These are phyloP conservation scores for Phrixothrix hirtus DNA, from an alignment of 2,888 invertebrate genomes.

Conservation along the genomic window DNA sequence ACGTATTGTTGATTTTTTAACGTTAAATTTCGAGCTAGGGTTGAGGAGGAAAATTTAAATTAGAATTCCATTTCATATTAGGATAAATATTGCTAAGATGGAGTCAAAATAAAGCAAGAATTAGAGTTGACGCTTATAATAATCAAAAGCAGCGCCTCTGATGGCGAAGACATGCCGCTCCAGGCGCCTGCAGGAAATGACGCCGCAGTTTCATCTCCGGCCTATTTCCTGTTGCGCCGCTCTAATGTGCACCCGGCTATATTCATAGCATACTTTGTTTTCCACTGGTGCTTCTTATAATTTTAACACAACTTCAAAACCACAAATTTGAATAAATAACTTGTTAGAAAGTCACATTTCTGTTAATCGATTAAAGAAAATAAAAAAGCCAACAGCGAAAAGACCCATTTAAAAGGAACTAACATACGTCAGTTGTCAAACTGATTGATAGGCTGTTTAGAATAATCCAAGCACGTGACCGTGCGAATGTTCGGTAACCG, in stretches of 20 bases:
- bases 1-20: too few relatives aligned
- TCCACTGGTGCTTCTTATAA: conserved; percentile 44
- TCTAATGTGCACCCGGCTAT: conserved; percentile 54
- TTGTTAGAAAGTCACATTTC: neutral
- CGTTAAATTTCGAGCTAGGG: too few relatives aligned
- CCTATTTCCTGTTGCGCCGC: conserved; percentile 56
- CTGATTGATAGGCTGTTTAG: conserved; percentile 44
- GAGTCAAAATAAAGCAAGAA: conserved; percentile 21
- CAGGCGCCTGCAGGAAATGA: conserved; percentile 51
- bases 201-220: conserved; percentile 60
- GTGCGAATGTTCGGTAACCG: conserved; percentile 35
- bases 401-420: neutral
- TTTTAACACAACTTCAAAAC: conserved; percentile 36
- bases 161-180: conserved; percentile 33
- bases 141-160: conserved; percentile 28
- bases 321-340: conserved; percentile 24
- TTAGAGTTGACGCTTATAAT: conserved; percentile 23
- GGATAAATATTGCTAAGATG: conserved; percentile 1
- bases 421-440: conserved; percentile 43
- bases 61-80: neutral
- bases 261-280: conserved; percentile 44
- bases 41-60: neutral
- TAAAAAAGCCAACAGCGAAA: neutral
- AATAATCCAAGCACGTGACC: conserved; percentile 41
- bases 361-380: neutral